A percentile compares a stretch with the other conserved stretches of the same genome.
Evolutionary conservation across 2,113 vertebrate genomes (phyloP).

Genomic region (Calidris pygmaea): DNA sequence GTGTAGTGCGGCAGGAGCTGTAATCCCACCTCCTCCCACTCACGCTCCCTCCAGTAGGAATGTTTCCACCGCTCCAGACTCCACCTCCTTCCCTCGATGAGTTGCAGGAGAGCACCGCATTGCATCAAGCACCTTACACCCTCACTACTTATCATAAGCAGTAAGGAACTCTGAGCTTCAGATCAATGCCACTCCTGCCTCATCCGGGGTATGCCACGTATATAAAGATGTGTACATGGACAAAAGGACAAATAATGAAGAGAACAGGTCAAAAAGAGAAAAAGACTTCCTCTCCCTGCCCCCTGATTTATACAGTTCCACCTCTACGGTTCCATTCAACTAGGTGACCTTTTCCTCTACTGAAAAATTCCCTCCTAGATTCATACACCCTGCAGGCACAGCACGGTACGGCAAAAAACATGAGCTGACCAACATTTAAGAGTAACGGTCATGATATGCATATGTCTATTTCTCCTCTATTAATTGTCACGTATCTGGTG

Average conservation of each 20-base stretch:
- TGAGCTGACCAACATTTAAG: neutral
- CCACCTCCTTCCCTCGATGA: neutral
- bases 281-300: neutral
- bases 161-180: neutral
- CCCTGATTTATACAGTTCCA: neutral
- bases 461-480: neutral
- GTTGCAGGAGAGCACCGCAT: neutral
- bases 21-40: neutral
- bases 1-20: neutral
- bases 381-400: neutral
- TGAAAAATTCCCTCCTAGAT: neutral
- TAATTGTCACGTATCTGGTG: neutral
- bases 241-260: neutral
- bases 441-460: neutral
- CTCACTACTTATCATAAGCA: neutral
- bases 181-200: neutral
- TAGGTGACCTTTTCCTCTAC: neutral
- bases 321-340: neutral
- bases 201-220: accelerated
- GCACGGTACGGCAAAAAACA: neutral
- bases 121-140: neutral
- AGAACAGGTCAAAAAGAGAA: neutral
- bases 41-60: neutral
- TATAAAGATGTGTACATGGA: neutral
- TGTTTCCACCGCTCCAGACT: neutral